Evolutionary conservation across 2,888 invertebrate genomes (phyloP), one percentile per base, ranked within the genome.

Genomic region (Petrolisthes cinctipes): DNA sequence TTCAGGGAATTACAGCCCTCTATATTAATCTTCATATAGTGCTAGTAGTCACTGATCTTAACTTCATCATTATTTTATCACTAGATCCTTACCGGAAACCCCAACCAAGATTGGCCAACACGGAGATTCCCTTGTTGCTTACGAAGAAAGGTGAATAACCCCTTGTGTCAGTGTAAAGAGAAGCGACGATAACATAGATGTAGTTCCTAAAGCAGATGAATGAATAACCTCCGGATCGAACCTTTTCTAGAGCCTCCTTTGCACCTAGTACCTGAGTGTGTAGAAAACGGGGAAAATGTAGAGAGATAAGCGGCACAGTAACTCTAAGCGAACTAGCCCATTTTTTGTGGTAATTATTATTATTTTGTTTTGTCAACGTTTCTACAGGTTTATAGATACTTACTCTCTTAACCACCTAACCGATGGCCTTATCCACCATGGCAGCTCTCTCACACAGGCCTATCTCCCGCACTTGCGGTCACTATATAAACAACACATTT

Each of bases 41-140:
- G 37, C 37, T 0, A 37, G 37, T 37, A 37, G 37, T 37, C 37
- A 37, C 37, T 37, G 37, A 37, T 37, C 0, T 37, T 37, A 37
- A 37, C 37, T 37, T 61, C 61, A 17, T 61, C 17, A 61, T 11
- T 11, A 61, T 61, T 61, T 11, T 17, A 61, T 9, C 17, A 11
- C 61, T 17, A 61, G 61, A 9, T 11, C 11, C 61, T 61, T 17
- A 61, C 73, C 73, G 1, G 73, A 73, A 73, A 17, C 73, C 73
- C 73, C 73, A 78, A 37, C 78, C 78, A 7, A 78, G 53, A n/a
- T 51, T 53, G 53, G 78, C 51, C 14, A 78, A n/a, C 11, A 78
- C 78, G 23, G 37, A 78, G 9, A 78, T n/a, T 51, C 78, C 78
- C n/a, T 78, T 78, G 14, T 53, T 78, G 53, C 78, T 78, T 9